A percentile compares a stretch with the other conserved stretches of the same genome.
These are phyloP conservation scores for Anolis apletophallus DNA, from an alignment of 2,797 vertebrate genomes.

Conservation along the genomic window DNA sequence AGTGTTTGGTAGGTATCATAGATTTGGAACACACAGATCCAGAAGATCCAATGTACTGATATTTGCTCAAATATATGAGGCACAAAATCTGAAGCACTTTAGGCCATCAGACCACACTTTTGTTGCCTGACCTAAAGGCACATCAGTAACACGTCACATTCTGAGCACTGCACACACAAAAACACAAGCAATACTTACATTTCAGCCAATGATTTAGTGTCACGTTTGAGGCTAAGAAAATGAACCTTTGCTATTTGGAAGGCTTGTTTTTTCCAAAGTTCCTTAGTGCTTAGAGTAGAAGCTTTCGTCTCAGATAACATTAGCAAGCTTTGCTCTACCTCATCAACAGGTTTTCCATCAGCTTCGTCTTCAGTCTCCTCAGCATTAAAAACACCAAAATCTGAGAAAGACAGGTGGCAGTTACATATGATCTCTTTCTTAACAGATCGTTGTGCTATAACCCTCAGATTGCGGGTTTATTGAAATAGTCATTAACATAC, in stretches of 20 bases:
- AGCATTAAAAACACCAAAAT: slow-evolving; percentile 91
- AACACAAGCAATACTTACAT: slow-evolving; percentile 81
- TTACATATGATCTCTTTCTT: neutral
- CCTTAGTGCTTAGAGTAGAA: slow-evolving; percentile 71
- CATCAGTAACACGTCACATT: neutral
- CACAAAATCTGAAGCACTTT: neutral
- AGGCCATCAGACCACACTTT: neutral
- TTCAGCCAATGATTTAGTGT: slow-evolving; percentile 89
- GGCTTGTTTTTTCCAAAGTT: slow-evolving; percentile 94
- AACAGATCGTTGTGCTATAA: neutral
- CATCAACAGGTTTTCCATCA: slow-evolving; percentile 82
- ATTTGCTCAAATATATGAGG: neutral
- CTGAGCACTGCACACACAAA: rapidly evolving
- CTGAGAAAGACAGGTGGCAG: slow-evolving; percentile 70
- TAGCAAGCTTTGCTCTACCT: slow-evolving; percentile 90
- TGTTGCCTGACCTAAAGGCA: neutral
- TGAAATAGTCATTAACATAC: neutral
- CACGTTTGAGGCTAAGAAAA: slow-evolving; percentile 87
- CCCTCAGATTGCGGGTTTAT: neutral
- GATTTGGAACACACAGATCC: too few relatives aligned
- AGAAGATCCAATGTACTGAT: neutral
- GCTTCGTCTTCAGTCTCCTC: slow-evolving; percentile 81
- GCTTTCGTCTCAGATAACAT: slow-evolving; percentile 83
- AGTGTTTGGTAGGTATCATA: too few relatives aligned
- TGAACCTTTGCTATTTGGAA: slow-evolving; percentile 88